Evolutionary conservation across 2,113 vertebrate genomes (phyloP).

Genomic region (Tursiops truncatus): DNA sequence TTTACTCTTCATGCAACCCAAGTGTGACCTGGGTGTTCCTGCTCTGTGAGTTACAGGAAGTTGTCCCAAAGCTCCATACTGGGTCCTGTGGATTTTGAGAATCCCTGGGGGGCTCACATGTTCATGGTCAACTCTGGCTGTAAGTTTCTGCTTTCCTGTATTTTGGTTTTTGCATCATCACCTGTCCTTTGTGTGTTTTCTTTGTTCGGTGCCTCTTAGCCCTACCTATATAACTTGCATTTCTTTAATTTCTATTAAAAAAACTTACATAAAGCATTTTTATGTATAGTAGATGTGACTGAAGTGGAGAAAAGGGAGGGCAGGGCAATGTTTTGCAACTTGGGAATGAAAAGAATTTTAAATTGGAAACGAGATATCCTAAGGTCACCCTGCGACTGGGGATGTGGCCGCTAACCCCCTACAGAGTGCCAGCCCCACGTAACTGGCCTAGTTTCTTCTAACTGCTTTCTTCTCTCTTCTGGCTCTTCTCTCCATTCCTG

Average conservation of each 20-base stretch:
- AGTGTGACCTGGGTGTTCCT: not conserved
- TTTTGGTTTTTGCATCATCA: not conserved
- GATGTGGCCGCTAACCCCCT: not conserved
- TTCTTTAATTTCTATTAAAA: constrained; percentile 10
- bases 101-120: not conserved
- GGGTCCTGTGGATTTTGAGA: not conserved
- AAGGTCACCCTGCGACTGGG: not conserved
- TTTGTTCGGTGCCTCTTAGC: not conserved
- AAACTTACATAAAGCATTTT: not conserved
- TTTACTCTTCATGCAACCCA: not conserved
- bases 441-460: not conserved
- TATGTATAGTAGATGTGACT: not conserved
- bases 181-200: not conserved
- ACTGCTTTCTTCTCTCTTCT: not conserved
- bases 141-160: not conserved
- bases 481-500: not conserved
- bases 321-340: not conserved
- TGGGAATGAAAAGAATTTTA: constrained; percentile 31
- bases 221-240: not conserved
- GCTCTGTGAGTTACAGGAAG: not conserved
- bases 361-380: not conserved
- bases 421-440: not conserved
- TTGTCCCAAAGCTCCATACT: not conserved
- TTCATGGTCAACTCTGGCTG: not conserved
- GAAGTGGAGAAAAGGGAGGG: not conserved